Conservation (phyloP, 2,797 vertebrate species). For the Furcifer pardalis region DNA sequence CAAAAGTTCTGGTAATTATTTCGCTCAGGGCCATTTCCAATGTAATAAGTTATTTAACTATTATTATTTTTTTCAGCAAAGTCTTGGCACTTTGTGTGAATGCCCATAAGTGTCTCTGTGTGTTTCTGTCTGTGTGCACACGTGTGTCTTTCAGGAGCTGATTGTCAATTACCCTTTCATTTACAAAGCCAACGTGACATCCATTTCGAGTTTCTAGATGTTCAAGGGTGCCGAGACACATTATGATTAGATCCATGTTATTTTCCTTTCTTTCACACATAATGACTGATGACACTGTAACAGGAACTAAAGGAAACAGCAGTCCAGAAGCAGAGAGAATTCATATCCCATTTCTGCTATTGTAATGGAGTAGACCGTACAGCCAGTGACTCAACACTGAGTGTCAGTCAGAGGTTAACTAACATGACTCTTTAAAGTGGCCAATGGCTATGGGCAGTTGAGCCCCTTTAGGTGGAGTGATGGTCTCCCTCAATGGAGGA, state of each 20-base stretch:
- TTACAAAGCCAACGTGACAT: not conserved
- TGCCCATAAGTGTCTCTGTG: too few relatives aligned
- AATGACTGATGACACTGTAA: too few relatives aligned
- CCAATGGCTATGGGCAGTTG: too few relatives aligned
- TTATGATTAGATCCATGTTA: too few relatives aligned
- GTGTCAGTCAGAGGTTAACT: too few relatives aligned
- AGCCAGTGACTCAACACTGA: too few relatives aligned
- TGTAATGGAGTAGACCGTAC: too few relatives aligned
- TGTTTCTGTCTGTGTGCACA: too few relatives aligned
- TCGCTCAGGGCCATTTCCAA: not conserved
- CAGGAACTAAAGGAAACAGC: not conserved
- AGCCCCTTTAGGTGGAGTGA: too few relatives aligned
- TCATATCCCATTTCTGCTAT: not conserved
- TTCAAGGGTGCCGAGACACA: not conserved
- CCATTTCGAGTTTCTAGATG: not conserved
- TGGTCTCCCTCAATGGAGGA: too few relatives aligned
- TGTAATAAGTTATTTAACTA: not conserved
- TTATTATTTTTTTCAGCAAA: not conserved
- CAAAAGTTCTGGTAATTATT: not conserved
- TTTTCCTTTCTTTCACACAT: not conserved
- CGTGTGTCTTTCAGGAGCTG: not conserved
- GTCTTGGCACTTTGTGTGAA: not conserved
- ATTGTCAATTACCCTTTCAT: not conserved
- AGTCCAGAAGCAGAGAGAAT: not conserved
- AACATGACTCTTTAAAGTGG: too few relatives aligned